Evolutionary conservation across 2,888 invertebrate species (phyloP).

Genomic region (Parelbella ahira): DNA sequence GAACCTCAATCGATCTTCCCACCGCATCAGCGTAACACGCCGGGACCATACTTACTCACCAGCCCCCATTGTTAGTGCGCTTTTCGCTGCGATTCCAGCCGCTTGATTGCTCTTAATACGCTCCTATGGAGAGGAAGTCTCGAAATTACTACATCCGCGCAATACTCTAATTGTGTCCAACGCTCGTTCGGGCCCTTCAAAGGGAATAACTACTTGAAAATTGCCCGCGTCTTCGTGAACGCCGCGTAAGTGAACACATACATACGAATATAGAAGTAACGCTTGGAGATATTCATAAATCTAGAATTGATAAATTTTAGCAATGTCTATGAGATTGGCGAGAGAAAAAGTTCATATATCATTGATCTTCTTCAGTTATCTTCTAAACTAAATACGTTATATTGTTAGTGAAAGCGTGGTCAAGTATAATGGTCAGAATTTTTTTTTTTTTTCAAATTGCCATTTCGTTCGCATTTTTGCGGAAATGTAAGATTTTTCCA

Average conservation of each 20-base stretch:
- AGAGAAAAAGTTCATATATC: too few relatives aligned
- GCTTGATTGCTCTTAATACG: constrained; percentile 54
- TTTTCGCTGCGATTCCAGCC: constrained; percentile 48
- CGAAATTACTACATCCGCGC: constrained; percentile 60
- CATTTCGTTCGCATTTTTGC: too few relatives aligned
- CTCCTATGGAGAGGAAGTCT: constrained; percentile 47
- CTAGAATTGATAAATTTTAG: too few relatives aligned
- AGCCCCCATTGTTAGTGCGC: constrained; percentile 39
- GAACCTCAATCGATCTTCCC: constrained; percentile 31
- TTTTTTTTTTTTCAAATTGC: too few relatives aligned
- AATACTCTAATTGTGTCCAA: constrained; percentile 49
- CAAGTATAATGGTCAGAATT: too few relatives aligned
- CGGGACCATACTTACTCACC: constrained; percentile 32
- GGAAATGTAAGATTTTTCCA: too few relatives aligned
- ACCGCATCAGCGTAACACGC: constrained; percentile 26
- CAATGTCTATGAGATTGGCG: too few relatives aligned
- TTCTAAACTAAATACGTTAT: too few relatives aligned
- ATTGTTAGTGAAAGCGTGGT: too few relatives aligned
- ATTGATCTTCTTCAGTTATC: too few relatives aligned
- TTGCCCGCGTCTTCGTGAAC: constrained; percentile 22
- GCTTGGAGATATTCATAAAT: not conserved
- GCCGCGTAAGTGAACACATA: not conserved
- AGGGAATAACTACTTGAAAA: constrained; percentile 31
- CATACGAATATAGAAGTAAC: not conserved
- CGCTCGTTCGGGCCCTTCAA: constrained; percentile 31